Percentiles rank a stretch among this genome's conserved stretches.
Conservation (phyloP, 37 sponge, comb jelly and placozoan species). For the Petrosia ficiformis region DNA sequence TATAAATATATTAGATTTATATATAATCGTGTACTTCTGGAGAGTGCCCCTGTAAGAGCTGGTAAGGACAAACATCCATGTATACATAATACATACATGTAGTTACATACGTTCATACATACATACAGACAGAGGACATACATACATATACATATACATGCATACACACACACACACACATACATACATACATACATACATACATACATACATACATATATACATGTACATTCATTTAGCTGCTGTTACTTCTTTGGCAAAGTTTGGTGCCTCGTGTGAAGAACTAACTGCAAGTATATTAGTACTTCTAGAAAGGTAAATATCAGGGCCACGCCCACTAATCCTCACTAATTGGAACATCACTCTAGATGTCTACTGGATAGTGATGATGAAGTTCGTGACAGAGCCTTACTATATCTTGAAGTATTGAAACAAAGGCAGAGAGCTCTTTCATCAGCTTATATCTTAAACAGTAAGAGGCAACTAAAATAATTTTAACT, state of each 20-base stretch:
- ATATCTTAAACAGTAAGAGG: slow-evolving; percentile 75
- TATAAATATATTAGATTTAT: slow-evolving; percentile 89
- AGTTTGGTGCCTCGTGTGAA: slow-evolving; percentile 90
- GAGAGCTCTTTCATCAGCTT: slow-evolving; percentile 66
- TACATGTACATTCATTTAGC: slow-evolving; percentile 38
- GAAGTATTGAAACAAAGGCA: slow-evolving; percentile 76
- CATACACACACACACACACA: neutral
- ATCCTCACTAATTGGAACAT: neutral
- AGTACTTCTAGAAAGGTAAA: slow-evolving; percentile 30
- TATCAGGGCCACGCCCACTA: neutral
- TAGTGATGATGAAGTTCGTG: slow-evolving; percentile 88
- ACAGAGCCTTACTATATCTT: slow-evolving; percentile 89
- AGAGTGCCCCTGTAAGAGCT: slow-evolving; percentile 79
- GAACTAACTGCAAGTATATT: slow-evolving; percentile 48
- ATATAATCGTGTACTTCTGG: slow-evolving; percentile 95
- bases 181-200: neutral
- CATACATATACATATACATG: neutral
- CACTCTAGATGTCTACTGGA: slow-evolving; percentile 76
- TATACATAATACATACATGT: neutral
- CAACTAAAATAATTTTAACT: neutral
- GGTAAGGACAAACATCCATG: slow-evolving; percentile 29
- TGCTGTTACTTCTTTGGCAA: slow-evolving; percentile 90
- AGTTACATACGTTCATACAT: no score
- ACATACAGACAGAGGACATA: no score
- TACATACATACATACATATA: neutral